These are phyloP conservation scores for Pseudoips prasinana DNA, from an alignment of 2,888 invertebrate species.

Conservation along the genomic window DNA sequence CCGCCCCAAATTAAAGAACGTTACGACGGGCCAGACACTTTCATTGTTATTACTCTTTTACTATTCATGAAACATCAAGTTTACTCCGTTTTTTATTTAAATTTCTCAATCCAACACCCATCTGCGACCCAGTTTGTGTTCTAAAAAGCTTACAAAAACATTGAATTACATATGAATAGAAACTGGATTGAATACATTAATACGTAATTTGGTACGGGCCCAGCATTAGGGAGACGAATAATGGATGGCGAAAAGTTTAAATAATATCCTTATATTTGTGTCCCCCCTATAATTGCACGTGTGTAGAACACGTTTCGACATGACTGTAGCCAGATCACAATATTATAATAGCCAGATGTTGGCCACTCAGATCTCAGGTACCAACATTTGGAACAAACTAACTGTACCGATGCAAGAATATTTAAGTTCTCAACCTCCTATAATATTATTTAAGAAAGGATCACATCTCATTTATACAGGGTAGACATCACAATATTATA, in stretches of 20 bases:
- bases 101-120: constrained; percentile 73
- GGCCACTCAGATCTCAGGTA: too few relatives aligned
- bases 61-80: constrained; percentile 40
- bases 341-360: constrained; percentile 51
- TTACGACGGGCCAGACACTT: neutral
- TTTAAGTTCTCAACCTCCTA: too few relatives aligned
- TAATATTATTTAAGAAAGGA: too few relatives aligned
- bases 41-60: constrained; percentile 18
- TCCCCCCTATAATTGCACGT: constrained; percentile 64
- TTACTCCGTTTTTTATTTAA: constrained; percentile 60
- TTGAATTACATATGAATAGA: constrained; percentile 76
- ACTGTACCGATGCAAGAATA: too few relatives aligned
- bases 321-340: constrained; percentile 42
- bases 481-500: too few relatives aligned
- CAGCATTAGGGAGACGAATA: constrained; percentile 70
- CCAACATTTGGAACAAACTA: too few relatives aligned
- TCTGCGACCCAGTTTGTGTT: constrained; percentile 73
- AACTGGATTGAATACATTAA: constrained; percentile 80
- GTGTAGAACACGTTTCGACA: constrained; percentile 64
- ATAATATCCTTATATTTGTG: constrained; percentile 48
- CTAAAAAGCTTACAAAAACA: constrained; percentile 72
- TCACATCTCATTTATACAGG: too few relatives aligned
- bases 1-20: constrained; percentile 10
- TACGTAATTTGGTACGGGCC: constrained; percentile 75
- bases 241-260: constrained; percentile 68